Conservation (phyloP, 2,113 vertebrate genomes). For the Cettia cetti region DNA sequence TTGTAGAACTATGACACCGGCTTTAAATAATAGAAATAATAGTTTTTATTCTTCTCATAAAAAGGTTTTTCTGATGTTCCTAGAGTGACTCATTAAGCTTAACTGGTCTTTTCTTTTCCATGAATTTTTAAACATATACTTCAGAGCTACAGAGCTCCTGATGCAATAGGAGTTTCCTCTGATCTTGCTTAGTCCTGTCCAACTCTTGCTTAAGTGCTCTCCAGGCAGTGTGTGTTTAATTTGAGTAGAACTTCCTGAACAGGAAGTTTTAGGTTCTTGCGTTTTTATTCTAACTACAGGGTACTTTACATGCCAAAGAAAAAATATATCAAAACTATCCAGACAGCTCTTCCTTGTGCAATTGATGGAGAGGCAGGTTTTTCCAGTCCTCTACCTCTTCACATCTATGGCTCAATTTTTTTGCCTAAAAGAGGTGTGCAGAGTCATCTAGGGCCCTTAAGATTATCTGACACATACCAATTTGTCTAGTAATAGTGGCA, state of each 20-base stretch:
- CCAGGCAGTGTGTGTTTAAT: neutral
- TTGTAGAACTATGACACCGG: neutral
- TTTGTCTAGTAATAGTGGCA: neutral
- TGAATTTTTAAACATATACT: neutral
- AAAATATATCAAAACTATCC: neutral
- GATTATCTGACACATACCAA: neutral
- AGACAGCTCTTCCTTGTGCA: neutral
- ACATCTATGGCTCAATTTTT: neutral
- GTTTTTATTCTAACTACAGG: neutral
- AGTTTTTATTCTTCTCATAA: neutral
- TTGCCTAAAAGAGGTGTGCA: neutral
- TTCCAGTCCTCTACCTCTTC: neutral
- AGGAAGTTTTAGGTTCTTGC: neutral
- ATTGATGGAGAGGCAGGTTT: neutral
- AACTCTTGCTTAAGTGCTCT: neutral
- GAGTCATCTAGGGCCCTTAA: neutral
- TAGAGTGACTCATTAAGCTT: neutral
- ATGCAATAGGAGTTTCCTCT: neutral
- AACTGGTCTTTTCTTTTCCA: neutral
- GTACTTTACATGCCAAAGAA: neutral
- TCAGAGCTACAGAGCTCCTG: neutral
- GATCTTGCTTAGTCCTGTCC: neutral
- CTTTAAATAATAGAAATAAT: neutral
- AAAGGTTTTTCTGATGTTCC: neutral
- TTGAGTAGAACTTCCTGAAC: neutral